Percentiles rank a stretch among this genome's conserved stretches.
Evolutionary conservation across 1,140 invertebrate species (phyloP).

Genomic region (Branchinecta lindahli): DNA sequence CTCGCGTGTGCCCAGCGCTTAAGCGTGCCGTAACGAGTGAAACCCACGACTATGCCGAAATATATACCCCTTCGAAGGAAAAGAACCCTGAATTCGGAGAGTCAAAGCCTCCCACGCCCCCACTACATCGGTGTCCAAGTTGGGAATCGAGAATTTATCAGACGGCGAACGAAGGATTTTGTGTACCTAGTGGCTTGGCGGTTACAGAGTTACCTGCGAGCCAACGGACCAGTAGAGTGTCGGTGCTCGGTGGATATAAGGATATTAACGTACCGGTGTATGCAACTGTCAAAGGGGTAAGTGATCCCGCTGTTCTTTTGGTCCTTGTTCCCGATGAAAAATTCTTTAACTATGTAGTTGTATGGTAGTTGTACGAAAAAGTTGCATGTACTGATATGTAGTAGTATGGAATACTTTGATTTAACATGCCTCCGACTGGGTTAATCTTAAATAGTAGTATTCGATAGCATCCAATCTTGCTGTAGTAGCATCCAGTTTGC

Average conservation of each 20-base stretch:
- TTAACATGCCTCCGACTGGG: too few relatives aligned
- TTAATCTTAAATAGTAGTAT: too few relatives aligned
- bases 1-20: conserved; percentile 16
- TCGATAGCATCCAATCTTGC: too few relatives aligned
- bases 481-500: too few relatives aligned
- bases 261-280: conserved; percentile 66
- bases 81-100: conserved; percentile 34
- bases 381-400: too few relatives aligned
- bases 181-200: conserved; percentile 26
- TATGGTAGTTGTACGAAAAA: too few relatives aligned
- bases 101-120: conserved; percentile 64
- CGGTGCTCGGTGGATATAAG: conserved; percentile 25
- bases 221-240: conserved; percentile 11
- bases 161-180: conserved; percentile 68
- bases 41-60: conserved; percentile 77
- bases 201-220: not conserved
- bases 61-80: conserved; percentile 79
- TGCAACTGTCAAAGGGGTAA: conserved; percentile 82
- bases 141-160: conserved; percentile 91
- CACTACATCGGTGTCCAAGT: conserved; percentile 62
- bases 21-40: conserved; percentile 35
- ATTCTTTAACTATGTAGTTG: too few relatives aligned
- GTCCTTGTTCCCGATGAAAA: too few relatives aligned
- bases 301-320: conserved; percentile 22
- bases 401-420: too few relatives aligned